Conservation (phyloP, 2,113 vertebrate genomes). For the Anarhynchus alexandrinus region DNA sequence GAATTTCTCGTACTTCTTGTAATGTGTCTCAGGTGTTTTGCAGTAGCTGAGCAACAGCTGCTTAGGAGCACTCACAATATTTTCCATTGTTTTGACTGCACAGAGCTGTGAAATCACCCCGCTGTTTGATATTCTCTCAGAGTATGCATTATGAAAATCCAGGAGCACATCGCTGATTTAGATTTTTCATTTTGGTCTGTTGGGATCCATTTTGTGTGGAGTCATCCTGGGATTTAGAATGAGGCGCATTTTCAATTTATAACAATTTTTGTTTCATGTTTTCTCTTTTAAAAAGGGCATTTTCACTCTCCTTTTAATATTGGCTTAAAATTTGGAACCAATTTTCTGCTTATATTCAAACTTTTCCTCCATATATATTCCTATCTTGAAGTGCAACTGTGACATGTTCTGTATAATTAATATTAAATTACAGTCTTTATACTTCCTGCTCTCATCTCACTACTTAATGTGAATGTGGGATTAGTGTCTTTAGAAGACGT, state of each 20-base stretch:
- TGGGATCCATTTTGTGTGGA: background rate
- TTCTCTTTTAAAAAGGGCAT: background rate
- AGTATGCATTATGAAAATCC: background rate
- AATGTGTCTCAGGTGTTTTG: constrained; percentile 5
- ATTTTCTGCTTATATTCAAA: background rate
- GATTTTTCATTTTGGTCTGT: background rate
- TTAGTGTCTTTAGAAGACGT: background rate
- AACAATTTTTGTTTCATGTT: background rate
- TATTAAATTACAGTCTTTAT: background rate
- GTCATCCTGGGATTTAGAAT: background rate
- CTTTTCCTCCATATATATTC: background rate
- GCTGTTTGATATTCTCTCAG: background rate
- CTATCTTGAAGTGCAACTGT: background rate
- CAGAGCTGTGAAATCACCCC: background rate
- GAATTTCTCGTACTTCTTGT: background rate
- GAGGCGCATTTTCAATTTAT: background rate
- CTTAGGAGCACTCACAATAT: background rate
- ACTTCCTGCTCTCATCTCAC: background rate
- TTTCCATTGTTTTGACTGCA: constrained; percentile 28
- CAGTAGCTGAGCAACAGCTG: constrained; percentile 9
- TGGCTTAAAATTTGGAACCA: background rate
- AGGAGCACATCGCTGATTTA: background rate
- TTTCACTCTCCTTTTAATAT: background rate
- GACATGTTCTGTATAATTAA: background rate
- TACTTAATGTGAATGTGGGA: background rate